Evolutionary conservation across 2,888 invertebrate species (phyloP).

Genomic region (Thalpophila matura): DNA sequence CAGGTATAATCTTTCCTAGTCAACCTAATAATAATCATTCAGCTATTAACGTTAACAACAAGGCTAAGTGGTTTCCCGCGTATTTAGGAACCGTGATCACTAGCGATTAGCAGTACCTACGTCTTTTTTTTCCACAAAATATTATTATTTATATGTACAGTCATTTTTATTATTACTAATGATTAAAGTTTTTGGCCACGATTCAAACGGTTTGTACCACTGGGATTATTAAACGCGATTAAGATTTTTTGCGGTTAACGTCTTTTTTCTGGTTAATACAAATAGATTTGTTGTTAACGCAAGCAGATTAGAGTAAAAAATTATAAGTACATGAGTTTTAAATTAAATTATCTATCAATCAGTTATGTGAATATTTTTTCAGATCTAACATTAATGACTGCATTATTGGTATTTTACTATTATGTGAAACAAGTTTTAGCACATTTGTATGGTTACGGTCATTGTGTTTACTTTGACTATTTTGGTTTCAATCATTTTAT

Average conservation of each 20-base stretch:
- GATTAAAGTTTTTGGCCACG: conserved; percentile 30
- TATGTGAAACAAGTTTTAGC: neutral
- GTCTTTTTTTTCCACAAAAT: conserved; percentile 25
- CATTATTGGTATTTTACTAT: neutral
- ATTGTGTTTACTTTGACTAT: too few relatives aligned
- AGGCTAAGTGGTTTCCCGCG: conserved; percentile 59
- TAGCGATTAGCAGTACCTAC: conserved; percentile 15
- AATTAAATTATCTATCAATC: conserved; percentile 17
- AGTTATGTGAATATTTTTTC: conserved; percentile 11
- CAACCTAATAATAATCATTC: conserved; percentile 9
- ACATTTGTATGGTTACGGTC: too few relatives aligned
- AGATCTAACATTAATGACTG: neutral
- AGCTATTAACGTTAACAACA: conserved; percentile 30
- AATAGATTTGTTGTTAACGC: conserved; percentile 9
- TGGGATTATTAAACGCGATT: conserved; percentile 33
- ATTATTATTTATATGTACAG: conserved; percentile 9
- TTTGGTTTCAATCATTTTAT: too few relatives aligned
- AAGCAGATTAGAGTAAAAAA: conserved; percentile 22
- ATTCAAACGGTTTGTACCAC: conserved; percentile 9
- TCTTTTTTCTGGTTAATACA: conserved; percentile 26
- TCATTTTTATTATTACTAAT: conserved; percentile 32
- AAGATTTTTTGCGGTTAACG: conserved; percentile 27
- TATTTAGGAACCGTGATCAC: conserved; percentile 28
- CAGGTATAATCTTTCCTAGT: neutral
- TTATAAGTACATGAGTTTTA: conserved; percentile 1